Evolutionary conservation across 2,888 invertebrate species (phyloP), one percentile per base, ranked within the genome.

Genomic region (Amaurobius ferox): DNA sequence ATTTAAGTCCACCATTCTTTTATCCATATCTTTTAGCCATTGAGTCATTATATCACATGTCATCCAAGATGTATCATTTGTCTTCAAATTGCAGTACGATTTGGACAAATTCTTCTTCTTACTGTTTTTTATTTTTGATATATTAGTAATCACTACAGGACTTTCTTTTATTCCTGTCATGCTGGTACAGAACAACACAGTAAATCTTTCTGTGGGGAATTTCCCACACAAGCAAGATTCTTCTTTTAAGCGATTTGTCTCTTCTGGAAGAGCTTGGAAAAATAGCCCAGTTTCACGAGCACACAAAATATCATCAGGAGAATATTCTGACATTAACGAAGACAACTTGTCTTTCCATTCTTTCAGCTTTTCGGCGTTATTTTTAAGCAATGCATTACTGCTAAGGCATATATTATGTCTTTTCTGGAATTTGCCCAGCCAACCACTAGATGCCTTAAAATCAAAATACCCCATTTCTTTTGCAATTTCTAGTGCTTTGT

Each of bases 401-500:
- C 35, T 5, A 1, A 29, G 29, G 7, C 6, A 35, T 6, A 89
- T 89, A 73, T 87, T 88, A 68, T 89, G 86, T n/a, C 89, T 73
- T 19, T 78, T 62, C 1, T 70, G 66, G 67, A 89, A 89, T 23
- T 83, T 44, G 9, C 67, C 81, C 0, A 89, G 87, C 89, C 89
- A 89, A 3, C 89, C 89, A 55, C 88, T 89, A 6, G 87, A 87
- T 26, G 89, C 89, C 39, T 89, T 89, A 70, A 89, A 89, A 1
- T 71, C 40, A n/a, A 40, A 35, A 30, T 66, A 19, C 13, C 73
- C 73, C 0, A 79, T 32, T 16, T 61, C 26, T 11, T 68, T 48
- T 7, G 86, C 79, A 7, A 78, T 73, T 1, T 77, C 61, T 11
- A 73, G 48, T 0, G 87, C 87, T 29, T 79, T 70, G 7, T 44